phyloP scores from a whole-genome alignment of 2,888 invertebrate species.

The Apotomis capreana region DNA sequence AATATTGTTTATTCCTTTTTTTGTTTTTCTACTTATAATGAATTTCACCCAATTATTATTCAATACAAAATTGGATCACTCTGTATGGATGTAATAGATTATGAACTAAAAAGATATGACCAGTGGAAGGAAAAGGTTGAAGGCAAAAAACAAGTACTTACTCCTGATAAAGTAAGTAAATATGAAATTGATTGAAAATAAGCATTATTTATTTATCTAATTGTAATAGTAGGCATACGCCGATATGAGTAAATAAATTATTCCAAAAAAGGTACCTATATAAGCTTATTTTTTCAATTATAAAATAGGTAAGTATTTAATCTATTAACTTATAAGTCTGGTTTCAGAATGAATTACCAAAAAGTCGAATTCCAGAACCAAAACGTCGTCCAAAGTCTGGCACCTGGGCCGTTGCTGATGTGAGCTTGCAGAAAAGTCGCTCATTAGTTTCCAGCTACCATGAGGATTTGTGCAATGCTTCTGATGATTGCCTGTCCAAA shows the following conservation, averaged over 20 bases:
- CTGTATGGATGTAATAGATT: slow-evolving; percentile 98
- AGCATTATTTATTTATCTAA: too few species aligned
- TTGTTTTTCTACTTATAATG: slow-evolving; percentile 97
- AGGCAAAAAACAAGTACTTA: slow-evolving; percentile 74
- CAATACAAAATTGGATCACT: slow-evolving; percentile 99
- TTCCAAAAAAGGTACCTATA: too few species aligned
- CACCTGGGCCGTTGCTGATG: slow-evolving; percentile 85
- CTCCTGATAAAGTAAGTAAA: slow-evolving; percentile 73
- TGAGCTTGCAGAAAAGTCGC: slow-evolving; percentile 82
- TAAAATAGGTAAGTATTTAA: neutral
- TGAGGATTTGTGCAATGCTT: slow-evolving; percentile 84
- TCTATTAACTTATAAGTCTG: neutral
- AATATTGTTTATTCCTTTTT: slow-evolving; percentile 98
- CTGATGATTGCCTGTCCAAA: slow-evolving; percentile 76
- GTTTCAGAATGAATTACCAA: slow-evolving; percentile 85
- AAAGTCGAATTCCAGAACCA: slow-evolving; percentile 88
- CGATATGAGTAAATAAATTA: too few species aligned
- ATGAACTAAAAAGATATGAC: slow-evolving; percentile 96
- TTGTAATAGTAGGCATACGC: too few species aligned
- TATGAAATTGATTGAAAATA: neutral
- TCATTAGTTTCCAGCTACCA: slow-evolving; percentile 87
- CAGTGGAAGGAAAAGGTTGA: slow-evolving; percentile 91
- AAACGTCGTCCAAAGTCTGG: slow-evolving; percentile 90
- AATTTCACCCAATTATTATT: slow-evolving; percentile 96
- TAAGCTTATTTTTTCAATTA: too few species aligned